Conservation (phyloP, 2,113 vertebrate genomes). For the Todiramphus chloris region DNA sequence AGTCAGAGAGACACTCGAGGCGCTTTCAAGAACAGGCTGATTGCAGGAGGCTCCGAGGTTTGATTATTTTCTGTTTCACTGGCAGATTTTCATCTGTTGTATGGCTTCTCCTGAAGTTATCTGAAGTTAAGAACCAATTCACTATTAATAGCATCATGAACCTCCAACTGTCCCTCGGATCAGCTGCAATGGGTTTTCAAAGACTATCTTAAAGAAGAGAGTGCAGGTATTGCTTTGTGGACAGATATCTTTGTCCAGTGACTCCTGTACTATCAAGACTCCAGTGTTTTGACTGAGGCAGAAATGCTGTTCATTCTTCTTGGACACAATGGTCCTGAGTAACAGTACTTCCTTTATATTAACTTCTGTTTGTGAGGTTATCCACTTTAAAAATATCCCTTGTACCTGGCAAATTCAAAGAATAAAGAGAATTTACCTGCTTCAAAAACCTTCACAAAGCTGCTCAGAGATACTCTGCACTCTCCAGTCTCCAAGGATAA, state of each 20-base stretch:
- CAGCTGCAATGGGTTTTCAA: conserved; percentile 76
- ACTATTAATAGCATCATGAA: background rate
- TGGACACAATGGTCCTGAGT: background rate
- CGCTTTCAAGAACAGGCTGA: background rate
- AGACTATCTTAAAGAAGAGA: conserved; percentile 67
- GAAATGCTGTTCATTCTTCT: conserved; percentile 58
- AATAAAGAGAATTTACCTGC: background rate
- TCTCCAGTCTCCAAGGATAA: background rate
- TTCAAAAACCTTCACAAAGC: background rate
- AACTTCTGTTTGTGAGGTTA: background rate
- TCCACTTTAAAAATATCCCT: background rate
- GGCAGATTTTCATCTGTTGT: background rate
- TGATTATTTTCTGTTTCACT: background rate
- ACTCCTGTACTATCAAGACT: conserved; percentile 64
- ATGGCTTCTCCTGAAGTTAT: background rate
- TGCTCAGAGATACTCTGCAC: background rate
- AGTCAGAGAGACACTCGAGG: background rate
- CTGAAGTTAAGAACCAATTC: background rate
- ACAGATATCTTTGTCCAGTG: conserved; percentile 52
- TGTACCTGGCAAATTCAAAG: background rate
- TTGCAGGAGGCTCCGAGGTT: background rate
- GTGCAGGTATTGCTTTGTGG: conserved; percentile 51
- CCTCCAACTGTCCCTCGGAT: conserved; percentile 44
- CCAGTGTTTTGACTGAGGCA: conserved; percentile 59
- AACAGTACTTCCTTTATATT: background rate